phyloP scores from a whole-genome alignment of 2,888 invertebrate species.

The Cosmia trapezina region DNA sequence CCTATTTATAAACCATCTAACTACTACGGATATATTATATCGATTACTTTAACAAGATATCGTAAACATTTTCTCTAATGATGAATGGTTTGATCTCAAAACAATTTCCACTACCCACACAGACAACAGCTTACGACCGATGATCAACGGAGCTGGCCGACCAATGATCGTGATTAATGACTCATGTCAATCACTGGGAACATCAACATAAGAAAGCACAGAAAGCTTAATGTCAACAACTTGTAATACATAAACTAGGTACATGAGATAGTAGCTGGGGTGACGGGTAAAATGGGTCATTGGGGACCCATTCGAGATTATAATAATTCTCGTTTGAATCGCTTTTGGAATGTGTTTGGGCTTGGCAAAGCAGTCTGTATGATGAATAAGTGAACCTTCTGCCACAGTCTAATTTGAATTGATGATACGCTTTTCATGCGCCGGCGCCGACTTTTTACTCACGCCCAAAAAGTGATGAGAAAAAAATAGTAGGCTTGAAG shows the following conservation, averaged over 20 bases:
- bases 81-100: slow-evolving; percentile 35
- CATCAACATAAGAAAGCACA: slow-evolving; percentile 7
- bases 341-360: background rate
- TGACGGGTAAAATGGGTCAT: background rate
- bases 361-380: background rate
- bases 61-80: slow-evolving; percentile 30
- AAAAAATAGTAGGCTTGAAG: slow-evolving; percentile 35
- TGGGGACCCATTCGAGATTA: background rate
- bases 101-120: slow-evolving; percentile 45
- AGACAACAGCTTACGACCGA: slow-evolving; percentile 35
- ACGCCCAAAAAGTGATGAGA: slow-evolving; percentile 58
- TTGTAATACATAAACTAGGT: too few relatives aligned
- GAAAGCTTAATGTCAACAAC: slow-evolving; percentile 21
- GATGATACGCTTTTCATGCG: slow-evolving; percentile 49
- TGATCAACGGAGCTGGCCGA: slow-evolving; percentile 56
- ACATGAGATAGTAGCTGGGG: background rate
- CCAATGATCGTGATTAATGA: slow-evolving; percentile 72
- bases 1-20: background rate
- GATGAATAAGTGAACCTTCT: slow-evolving; percentile 29
- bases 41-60: slow-evolving; percentile 10
- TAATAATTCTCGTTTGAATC: too few relatives aligned
- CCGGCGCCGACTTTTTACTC: slow-evolving; percentile 66
- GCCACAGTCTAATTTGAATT: background rate
- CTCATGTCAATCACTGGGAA: slow-evolving; percentile 63
- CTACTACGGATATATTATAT: background rate